Percentiles rank a stretch among this genome's conserved stretches.
These are phyloP conservation scores for Chamaetylas fuelleborni DNA, from an alignment of 2,113 vertebrate species.

Conservation along the genomic window DNA sequence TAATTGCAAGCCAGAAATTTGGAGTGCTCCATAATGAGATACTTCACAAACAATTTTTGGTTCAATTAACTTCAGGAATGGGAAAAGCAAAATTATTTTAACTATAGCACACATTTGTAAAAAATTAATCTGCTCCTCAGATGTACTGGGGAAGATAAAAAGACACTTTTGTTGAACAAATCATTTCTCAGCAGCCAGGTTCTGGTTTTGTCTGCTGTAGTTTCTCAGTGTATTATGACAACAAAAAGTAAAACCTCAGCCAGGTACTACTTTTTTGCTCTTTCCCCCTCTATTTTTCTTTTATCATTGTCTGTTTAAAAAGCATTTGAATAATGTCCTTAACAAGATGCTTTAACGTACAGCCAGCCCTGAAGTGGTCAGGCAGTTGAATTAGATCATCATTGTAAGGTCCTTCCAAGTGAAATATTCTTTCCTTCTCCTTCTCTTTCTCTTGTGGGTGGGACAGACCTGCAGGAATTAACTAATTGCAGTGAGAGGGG, in stretches of 20 bases:
- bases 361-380: background rate
- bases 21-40: background rate
- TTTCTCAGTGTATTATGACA: background rate
- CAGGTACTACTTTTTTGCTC: background rate
- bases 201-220: background rate
- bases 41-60: background rate
- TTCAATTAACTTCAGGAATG: background rate
- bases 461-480: background rate
- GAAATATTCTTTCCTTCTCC: background rate
- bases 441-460: no score
- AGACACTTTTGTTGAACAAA: background rate
- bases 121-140: background rate
- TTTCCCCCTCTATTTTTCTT: accelerated
- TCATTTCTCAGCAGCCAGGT: background rate
- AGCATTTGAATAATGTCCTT: background rate
- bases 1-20: background rate
- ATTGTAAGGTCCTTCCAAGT: background rate
- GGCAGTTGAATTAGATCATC: background rate
- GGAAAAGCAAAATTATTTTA: background rate
- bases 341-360: background rate
- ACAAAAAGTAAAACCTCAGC: background rate
- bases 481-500: background rate
- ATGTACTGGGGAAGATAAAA: background rate
- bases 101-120: background rate
- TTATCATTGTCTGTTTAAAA: background rate